These are phyloP conservation scores for Galeruca laticollis DNA, from an alignment of 2,888 invertebrate genomes.

Conservation along the genomic window DNA sequence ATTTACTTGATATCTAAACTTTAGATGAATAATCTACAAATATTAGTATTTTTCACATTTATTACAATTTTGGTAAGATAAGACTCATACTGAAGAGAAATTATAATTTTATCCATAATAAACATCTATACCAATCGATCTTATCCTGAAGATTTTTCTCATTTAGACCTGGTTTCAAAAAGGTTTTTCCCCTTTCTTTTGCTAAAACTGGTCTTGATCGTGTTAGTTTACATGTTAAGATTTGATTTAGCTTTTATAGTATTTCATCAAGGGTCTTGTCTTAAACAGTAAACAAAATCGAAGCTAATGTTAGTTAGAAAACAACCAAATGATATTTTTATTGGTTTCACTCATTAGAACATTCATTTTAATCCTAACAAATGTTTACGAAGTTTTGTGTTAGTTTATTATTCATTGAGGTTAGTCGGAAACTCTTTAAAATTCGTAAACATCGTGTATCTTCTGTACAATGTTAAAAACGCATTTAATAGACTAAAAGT, in stretches of 20 bases:
- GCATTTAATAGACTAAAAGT: constrained; percentile 17
- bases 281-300: too few relatives aligned
- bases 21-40: background rate
- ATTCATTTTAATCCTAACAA: background rate
- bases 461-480: background rate
- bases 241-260: too few relatives aligned
- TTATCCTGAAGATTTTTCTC: background rate
- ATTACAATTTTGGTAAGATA: background rate
- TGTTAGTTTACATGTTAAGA: too few relatives aligned
- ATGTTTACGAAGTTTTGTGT: constrained; percentile 6
- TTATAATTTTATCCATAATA: too few relatives aligned
- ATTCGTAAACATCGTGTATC: constrained; percentile 6
- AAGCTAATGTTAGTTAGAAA: background rate
- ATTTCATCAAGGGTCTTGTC: too few relatives aligned
- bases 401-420: too few relatives aligned
- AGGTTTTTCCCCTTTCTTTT: background rate
- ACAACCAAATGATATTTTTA: background rate
- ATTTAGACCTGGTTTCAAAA: background rate
- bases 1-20: background rate
- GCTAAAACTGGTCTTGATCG: too few relatives aligned
- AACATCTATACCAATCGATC: too few relatives aligned
- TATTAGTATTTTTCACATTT: background rate
- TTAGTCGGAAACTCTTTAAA: too few relatives aligned
- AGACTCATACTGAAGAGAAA: background rate
- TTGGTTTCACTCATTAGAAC: background rate